Evolutionary conservation across 2,888 invertebrate species (phyloP), one percentile per base, ranked within the genome.

Genomic region (Drosophila niveifrons): DNA sequence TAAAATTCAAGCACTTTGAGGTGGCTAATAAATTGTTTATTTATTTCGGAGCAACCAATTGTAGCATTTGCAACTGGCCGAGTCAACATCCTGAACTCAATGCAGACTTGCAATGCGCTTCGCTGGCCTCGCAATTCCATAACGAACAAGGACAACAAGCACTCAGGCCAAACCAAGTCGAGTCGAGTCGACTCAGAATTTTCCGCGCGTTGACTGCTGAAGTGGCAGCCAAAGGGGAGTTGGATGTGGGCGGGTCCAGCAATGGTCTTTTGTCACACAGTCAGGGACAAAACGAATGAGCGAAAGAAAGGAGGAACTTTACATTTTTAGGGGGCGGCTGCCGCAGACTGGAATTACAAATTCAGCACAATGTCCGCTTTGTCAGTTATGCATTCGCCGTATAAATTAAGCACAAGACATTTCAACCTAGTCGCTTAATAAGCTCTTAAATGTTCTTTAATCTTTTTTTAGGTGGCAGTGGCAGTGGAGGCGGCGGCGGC

Each of bases 401-500:
- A 90, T 89, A 87, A 86, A 89, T 89, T 90, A 87, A 90, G 83
- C 80, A 87, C 85, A 86, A 84, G 86, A 84, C 85, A 87, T 88
- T 85, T 82, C 78, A 80, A 65, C 72, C 67, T 48, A n/a, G 18
- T 10, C 34, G 15, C 29, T 75, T 78, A 65, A 56, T 67, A 68
- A 84, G 59, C 66, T 15, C 1, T 17, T 34, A 11, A 34, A 34
- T 34, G 34, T 34, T 50, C 23, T 34, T 29, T 36, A 13, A 13
- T 13, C 29, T 34, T 8, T 18, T 75, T 80, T 3, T 73, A 90
- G 90, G 90, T 72, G 89, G 88, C 72, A 82, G 83, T 18, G 83
- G 83, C 65, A 81, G 80, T 8, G 85, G 82, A 0, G 83, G 85
- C 2, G 75, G 75, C 2, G 70, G 82, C 1, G 83, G 85, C 2